phyloP scores from a whole-genome alignment of 2,888 invertebrate genomes.

The Kuschelorhynchus macadamiae region DNA sequence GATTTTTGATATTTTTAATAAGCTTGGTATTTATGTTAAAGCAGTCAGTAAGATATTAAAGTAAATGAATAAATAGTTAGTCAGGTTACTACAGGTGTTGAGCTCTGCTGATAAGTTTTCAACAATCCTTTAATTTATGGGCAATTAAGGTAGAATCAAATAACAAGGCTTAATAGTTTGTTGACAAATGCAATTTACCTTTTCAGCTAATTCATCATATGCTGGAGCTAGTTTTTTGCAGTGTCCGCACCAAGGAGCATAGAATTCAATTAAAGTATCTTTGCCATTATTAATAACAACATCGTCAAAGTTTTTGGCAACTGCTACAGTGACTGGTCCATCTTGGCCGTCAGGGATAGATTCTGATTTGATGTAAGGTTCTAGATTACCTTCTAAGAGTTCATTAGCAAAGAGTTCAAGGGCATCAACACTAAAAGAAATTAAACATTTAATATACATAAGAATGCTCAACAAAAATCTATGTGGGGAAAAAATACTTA shows the following conservation, averaged over 20 bases:
- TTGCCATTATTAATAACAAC: slow-evolving; percentile 90
- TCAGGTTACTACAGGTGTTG: no score
- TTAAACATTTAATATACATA: no score
- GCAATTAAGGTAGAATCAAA: no score
- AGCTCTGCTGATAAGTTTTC: no score
- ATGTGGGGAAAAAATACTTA: slow-evolving; percentile 64
- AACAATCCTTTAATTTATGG: no score
- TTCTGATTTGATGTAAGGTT: slow-evolving; percentile 96
- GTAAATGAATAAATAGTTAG: no score
- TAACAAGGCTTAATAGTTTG: no score
- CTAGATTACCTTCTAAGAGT: slow-evolving; percentile 84
- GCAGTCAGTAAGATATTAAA: no score
- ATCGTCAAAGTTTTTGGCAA: slow-evolving; percentile 97
- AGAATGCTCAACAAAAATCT: no score
- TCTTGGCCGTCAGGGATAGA: slow-evolving; percentile 88
- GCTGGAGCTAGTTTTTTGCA: slow-evolving; percentile 96
- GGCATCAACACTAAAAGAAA: slow-evolving; percentile 78
- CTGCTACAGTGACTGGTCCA: slow-evolving; percentile 89
- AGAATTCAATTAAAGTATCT: slow-evolving; percentile 97
- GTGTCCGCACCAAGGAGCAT: slow-evolving; percentile 99
- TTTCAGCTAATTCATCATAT: slow-evolving; percentile 93
- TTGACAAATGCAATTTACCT: no score
- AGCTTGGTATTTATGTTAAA: no score
- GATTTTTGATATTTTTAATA: no score
- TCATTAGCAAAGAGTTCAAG: slow-evolving; percentile 89